Conservation (phyloP, 2,888 invertebrate genomes). For the Morinoia aosen region DNA sequence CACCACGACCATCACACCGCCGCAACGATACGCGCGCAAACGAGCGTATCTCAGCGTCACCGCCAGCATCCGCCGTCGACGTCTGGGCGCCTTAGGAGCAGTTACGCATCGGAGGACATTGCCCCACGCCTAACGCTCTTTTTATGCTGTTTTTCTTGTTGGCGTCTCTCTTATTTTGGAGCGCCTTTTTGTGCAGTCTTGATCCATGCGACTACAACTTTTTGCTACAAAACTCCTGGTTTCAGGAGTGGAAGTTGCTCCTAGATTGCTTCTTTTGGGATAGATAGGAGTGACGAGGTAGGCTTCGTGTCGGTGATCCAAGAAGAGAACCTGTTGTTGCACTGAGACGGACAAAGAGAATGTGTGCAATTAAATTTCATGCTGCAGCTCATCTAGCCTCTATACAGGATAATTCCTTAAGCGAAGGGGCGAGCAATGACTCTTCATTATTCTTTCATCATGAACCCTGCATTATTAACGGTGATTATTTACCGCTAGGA, state of each 20-base stretch:
- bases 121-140: constrained; percentile 43
- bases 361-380: constrained; percentile 47
- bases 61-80: neutral
- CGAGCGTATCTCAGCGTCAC: neutral
- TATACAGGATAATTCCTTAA: constrained; percentile 24
- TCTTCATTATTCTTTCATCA: neutral
- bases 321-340: constrained; percentile 42
- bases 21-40: neutral
- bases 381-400: constrained; percentile 2
- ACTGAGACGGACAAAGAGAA: constrained; percentile 40
- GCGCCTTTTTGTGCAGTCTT: constrained; percentile 12
- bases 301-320: constrained; percentile 9
- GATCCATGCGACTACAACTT: constrained; percentile 42
- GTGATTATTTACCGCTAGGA: neutral
- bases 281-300: constrained; percentile 29
- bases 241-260: constrained; percentile 51
- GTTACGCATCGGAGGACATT: constrained; percentile 41
- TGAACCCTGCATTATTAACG: neutral
- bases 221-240: constrained; percentile 52
- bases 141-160: constrained; percentile 17
- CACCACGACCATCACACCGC: neutral
- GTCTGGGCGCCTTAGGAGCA: neutral
- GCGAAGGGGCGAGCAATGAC: neutral
- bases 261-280: constrained; percentile 51
- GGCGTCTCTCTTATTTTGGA: constrained; percentile 19